Percentiles rank a stretch among this genome's conserved stretches.
Evolutionary conservation across 2,797 vertebrate species (phyloP).

Genomic region (Peromyscus aztecus): DNA sequence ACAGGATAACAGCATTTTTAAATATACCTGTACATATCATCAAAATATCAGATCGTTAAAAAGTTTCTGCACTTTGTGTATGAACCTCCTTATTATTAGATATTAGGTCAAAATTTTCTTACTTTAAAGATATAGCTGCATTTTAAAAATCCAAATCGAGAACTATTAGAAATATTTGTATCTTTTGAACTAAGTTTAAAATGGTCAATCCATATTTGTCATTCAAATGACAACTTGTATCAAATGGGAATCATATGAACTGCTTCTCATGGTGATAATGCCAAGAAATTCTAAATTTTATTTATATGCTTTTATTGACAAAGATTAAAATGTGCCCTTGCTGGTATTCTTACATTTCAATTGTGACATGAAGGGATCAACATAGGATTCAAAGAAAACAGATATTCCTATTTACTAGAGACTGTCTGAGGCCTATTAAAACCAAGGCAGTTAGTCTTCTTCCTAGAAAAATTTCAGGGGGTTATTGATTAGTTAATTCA

Average conservation of each 20-base stretch:
- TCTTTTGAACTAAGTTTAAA: constrained; percentile 56
- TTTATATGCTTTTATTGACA: constrained; percentile 47
- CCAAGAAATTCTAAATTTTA: constrained; percentile 37
- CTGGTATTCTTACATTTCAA: constrained; percentile 16
- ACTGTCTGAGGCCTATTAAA: constrained; percentile 6
- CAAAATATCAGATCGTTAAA: constrained; percentile 11
- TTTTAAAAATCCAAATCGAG: constrained; percentile 59
- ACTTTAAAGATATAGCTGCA: constrained; percentile 25
- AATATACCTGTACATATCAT: constrained; percentile 7
- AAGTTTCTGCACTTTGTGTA: constrained; percentile 36
- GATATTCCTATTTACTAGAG: neutral
- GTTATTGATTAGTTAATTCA: constrained; percentile 50
- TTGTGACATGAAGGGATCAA: constrained; percentile 54
- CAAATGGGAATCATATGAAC: constrained; percentile 43
- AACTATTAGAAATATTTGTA: constrained; percentile 35
- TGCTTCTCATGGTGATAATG: constrained; percentile 26
- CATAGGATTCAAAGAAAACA: constrained; percentile 42
- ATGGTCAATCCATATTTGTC: constrained; percentile 11
- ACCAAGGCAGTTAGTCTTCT: neutral
- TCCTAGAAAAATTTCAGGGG: neutral
- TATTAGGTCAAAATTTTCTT: neutral
- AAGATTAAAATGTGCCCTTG: neutral
- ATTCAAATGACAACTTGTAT: constrained; percentile 52
- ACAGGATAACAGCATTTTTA: constrained; percentile 15
- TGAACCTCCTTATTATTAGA: constrained; percentile 35